phyloP scores from a whole-genome alignment of 92 coral and sea anemone genomes.

The Siderastrea siderea region DNA sequence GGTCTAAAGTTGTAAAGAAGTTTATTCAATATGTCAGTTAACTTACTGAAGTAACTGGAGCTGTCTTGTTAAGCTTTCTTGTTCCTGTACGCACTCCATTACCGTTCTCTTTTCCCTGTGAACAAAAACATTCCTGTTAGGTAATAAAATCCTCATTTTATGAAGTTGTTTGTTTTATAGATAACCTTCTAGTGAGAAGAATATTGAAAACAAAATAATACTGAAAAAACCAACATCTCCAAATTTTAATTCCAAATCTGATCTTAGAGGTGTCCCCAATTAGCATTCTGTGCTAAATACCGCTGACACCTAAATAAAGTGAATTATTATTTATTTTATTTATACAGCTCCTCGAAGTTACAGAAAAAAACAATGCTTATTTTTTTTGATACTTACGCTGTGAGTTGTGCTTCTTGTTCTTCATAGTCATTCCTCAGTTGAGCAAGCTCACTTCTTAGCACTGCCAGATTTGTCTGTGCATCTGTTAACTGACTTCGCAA shows the following conservation, averaged over 20 bases:
- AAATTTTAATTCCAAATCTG: no score
- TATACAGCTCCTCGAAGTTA: no score
- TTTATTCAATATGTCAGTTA: neutral
- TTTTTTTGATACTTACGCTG: conserved; percentile 54
- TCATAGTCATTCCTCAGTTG: conserved; percentile 84
- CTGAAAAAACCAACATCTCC: no score
- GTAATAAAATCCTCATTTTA: no score
- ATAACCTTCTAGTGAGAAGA: no score
- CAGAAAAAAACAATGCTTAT: no score
- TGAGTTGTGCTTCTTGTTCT: conserved; percentile 86
- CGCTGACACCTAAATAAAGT: no score
- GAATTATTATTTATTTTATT: no score
- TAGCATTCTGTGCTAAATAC: no score
- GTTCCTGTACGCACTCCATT: conserved; percentile 90
- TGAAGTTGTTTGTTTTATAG: no score
- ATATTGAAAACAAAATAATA: no score
- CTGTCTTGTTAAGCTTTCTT: conserved; percentile 92
- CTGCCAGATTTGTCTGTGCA: conserved; percentile 88
- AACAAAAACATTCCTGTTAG: neutral
- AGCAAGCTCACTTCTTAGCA: conserved; percentile 93
- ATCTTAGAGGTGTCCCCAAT: no score
- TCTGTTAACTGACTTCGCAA: conserved; percentile 95
- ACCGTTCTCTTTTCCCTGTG: conserved; percentile 84
- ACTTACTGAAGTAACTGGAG: conserved; percentile 95
- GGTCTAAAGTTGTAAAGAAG: neutral